Conservation (phyloP, 2,888 invertebrate species). For the Amitus sp. region DNA sequence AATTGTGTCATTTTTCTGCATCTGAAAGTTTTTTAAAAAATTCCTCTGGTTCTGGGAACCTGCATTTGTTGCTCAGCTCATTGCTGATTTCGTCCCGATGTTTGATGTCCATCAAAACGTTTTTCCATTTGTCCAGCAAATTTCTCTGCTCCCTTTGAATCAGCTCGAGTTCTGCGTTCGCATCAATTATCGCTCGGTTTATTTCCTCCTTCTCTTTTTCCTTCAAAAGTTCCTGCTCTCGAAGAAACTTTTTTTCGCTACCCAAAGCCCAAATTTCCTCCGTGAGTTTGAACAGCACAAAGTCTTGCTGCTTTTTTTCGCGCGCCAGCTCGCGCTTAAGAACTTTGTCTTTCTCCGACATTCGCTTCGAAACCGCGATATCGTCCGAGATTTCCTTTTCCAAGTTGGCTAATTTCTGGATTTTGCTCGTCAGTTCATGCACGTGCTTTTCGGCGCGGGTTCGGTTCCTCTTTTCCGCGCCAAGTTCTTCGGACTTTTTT, state of each 20-base stretch:
- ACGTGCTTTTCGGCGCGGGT: slow-evolving; percentile 64
- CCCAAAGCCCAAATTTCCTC: slow-evolving; percentile 79
- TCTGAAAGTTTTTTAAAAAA: too few species aligned
- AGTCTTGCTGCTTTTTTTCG: slow-evolving; percentile 68
- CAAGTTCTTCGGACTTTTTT: slow-evolving; percentile 66
- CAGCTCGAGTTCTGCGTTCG: slow-evolving; percentile 79
- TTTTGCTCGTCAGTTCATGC: slow-evolving; percentile 69
- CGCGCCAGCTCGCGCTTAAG: slow-evolving; percentile 59
- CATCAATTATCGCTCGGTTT: slow-evolving; percentile 72
- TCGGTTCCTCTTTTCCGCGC: slow-evolving; percentile 54
- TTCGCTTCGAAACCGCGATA: slow-evolving; percentile 72
- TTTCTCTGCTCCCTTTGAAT: slow-evolving; percentile 77
- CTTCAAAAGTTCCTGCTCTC: slow-evolving; percentile 75
- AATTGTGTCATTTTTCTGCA: too few species aligned
- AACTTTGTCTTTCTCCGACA: slow-evolving; percentile 70
- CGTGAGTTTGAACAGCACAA: slow-evolving; percentile 74
- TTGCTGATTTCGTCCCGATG: slow-evolving; percentile 75
- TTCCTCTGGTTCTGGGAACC: too few species aligned
- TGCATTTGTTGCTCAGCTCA: slow-evolving; percentile 71
- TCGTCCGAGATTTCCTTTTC: slow-evolving; percentile 74
- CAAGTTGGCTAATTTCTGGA: slow-evolving; percentile 72
- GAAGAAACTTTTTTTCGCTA: slow-evolving; percentile 72
- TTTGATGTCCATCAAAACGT: slow-evolving; percentile 76
- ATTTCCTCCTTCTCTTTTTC: slow-evolving; percentile 71
- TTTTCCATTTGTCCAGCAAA: slow-evolving; percentile 79